phyloP scores from a whole-genome alignment of 2,888 invertebrate species.

The Tenthredo notha region DNA sequence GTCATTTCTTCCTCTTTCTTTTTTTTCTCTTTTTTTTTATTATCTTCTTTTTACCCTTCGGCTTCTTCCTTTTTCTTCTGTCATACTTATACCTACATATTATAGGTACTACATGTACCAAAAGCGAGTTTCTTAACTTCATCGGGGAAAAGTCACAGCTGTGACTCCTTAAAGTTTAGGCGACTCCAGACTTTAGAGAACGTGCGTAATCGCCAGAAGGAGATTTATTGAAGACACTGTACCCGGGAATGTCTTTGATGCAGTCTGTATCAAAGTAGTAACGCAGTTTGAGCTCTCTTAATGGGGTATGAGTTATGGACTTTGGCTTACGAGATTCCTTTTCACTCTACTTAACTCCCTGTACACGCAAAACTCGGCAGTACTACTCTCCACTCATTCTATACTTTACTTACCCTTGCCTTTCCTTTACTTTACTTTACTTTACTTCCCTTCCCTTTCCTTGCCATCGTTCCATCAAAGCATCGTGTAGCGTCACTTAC shows the following conservation, averaged over 20 bases:
- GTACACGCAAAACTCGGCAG: not conserved
- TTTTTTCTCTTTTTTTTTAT: not conserved
- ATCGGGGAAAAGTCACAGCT: not conserved
- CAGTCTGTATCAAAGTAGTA: slow-evolving; percentile 74
- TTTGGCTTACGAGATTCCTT: slow-evolving; percentile 59
- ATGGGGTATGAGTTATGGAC: slow-evolving; percentile 76
- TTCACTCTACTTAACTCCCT: slow-evolving; percentile 44
- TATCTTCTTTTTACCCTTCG: not conserved
- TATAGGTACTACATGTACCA: not conserved
- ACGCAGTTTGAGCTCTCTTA: slow-evolving; percentile 72
- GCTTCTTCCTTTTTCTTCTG: not conserved
- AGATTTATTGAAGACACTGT: slow-evolving; percentile 70
- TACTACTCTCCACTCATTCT: slow-evolving; percentile 34
- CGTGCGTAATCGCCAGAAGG: slow-evolving; percentile 51
- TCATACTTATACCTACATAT: not conserved
- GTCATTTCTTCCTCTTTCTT: not conserved
- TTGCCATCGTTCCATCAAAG: slow-evolving; percentile 43
- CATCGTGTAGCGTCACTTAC: slow-evolving; percentile 56
- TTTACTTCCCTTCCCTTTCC: slow-evolving; percentile 27
- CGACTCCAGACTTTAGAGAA: not conserved
- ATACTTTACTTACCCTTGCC: slow-evolving; percentile 57
- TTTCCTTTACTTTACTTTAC: slow-evolving; percentile 50
- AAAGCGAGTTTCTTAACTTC: not conserved
- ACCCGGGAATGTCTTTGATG: slow-evolving; percentile 76
- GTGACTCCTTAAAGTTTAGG: slow-evolving; percentile 34